Conservation (phyloP, 2,888 invertebrate genomes). For the Megastigmus dorsalis region DNA sequence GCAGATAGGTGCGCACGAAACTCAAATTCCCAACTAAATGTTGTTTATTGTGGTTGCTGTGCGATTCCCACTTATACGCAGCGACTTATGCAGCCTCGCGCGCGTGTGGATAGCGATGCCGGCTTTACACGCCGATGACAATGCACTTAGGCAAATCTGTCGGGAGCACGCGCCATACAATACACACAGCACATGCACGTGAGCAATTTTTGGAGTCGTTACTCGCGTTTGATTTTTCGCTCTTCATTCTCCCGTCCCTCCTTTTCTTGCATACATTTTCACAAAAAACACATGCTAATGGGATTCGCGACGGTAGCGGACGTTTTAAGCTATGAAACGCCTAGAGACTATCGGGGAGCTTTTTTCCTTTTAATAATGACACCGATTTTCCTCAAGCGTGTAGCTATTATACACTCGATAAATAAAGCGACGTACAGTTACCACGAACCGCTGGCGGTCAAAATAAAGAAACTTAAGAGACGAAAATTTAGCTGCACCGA, state of each 20-base stretch:
- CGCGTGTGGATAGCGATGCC: too few relatives aligned
- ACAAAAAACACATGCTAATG: constrained; percentile 43
- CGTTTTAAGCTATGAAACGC: too few relatives aligned
- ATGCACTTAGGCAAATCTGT: constrained; percentile 42
- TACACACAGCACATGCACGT: background rate
- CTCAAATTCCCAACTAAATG: background rate
- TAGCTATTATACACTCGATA: background rate
- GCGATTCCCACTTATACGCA: too few relatives aligned
- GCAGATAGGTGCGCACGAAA: too few relatives aligned
- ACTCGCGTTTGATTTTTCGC: background rate
- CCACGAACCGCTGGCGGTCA: too few relatives aligned
- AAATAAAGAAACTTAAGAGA: constrained; percentile 5
- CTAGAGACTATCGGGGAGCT: background rate
- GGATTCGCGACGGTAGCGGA: too few relatives aligned
- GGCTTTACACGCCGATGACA: constrained; percentile 34
- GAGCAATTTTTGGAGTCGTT: background rate
- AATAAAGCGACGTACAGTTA: constrained; percentile 27
- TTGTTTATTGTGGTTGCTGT: too few relatives aligned
- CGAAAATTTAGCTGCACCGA: constrained; percentile 33
- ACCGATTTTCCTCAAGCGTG: constrained; percentile 13
- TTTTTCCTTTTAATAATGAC: constrained; percentile 9
- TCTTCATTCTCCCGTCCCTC: background rate
- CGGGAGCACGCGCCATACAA: too few relatives aligned
- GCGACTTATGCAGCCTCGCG: too few relatives aligned
- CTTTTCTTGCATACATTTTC: background rate